Evolutionary conservation across 2,888 invertebrate genomes (phyloP).

Genomic region (Caenorhabditis uteleia): DNA sequence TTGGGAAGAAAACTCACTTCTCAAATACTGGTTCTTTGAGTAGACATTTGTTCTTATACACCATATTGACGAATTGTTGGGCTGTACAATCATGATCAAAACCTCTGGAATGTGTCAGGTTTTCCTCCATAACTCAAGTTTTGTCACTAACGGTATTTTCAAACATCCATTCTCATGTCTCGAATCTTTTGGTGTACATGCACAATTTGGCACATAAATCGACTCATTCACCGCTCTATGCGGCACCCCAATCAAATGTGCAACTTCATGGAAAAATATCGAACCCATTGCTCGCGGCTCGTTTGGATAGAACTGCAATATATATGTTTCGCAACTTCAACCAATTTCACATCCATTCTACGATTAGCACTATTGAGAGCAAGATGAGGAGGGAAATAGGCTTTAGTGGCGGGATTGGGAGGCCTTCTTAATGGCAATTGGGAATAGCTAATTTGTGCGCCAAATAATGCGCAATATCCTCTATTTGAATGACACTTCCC

Average conservation of each 20-base stretch:
- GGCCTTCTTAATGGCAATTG: slow-evolving; percentile 16
- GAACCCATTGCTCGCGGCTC: slow-evolving; percentile 68
- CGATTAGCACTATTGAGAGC: too few relatives aligned
- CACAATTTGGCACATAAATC: slow-evolving; percentile 46
- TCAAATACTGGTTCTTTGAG: slow-evolving; percentile 17
- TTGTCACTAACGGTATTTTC: slow-evolving; percentile 55
- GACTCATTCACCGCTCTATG: slow-evolving; percentile 49
- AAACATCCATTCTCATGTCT: slow-evolving; percentile 48
- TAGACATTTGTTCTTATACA: slow-evolving; percentile 61
- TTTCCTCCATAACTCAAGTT: neutral
- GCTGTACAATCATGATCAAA: slow-evolving; percentile 68
- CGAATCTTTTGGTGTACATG: slow-evolving; percentile 25
- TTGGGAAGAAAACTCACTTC: slow-evolving; percentile 12
- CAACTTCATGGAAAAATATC: slow-evolving; percentile 67
- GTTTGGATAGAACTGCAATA: slow-evolving; percentile 65
- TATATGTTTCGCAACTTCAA: neutral
- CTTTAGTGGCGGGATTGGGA: slow-evolving; percentile 16
- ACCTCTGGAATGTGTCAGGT: slow-evolving; percentile 52
- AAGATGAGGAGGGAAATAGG: neutral
- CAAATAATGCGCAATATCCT: slow-evolving; percentile 32
- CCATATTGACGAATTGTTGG: slow-evolving; percentile 62
- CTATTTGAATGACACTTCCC: too few relatives aligned
- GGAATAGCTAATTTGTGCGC: slow-evolving; percentile 40
- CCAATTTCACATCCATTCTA: slow-evolving; percentile 16
- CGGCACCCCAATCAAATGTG: slow-evolving; percentile 62